Conservation (phyloP, 2,888 invertebrate genomes). For the Amblyjoppa proteus region DNA sequence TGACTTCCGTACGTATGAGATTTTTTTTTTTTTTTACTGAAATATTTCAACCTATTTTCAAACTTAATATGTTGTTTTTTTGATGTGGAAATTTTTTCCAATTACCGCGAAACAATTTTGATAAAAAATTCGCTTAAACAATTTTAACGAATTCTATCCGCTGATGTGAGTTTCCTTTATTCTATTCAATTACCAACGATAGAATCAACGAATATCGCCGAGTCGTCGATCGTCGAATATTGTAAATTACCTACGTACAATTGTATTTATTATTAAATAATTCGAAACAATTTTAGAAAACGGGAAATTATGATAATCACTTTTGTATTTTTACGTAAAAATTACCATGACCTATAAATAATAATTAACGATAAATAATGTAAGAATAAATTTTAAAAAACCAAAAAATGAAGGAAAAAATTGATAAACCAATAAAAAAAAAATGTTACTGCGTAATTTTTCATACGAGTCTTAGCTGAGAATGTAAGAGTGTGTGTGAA, state of each 20-base stretch:
- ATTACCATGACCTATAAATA: conserved; percentile 71
- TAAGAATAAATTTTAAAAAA: conserved; percentile 68
- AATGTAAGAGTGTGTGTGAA: conserved; percentile 63
- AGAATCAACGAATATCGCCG: conserved; percentile 62
- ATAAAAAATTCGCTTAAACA: not conserved
- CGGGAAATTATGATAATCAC: conserved; percentile 79
- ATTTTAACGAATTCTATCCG: conserved; percentile 8
- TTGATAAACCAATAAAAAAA: conserved; percentile 69
- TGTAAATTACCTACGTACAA: conserved; percentile 69
- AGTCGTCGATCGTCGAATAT: conserved; percentile 63
- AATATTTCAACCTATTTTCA: too few relatives aligned
- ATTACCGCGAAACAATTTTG: not conserved
- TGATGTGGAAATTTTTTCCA: not conserved
- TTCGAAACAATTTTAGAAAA: conserved; percentile 68
- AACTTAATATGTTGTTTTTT: not conserved
- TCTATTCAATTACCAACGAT: conserved; percentile 54
- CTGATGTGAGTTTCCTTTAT: conserved; percentile 22
- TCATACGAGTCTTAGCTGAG: conserved; percentile 75
- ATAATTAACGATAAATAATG: conserved; percentile 68
- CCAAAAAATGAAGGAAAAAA: conserved; percentile 62
- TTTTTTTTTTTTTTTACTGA: not conserved
- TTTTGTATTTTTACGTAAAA: conserved; percentile 78
- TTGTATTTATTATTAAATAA: conserved; percentile 65
- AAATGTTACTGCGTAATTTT: conserved; percentile 79
- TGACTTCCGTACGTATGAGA: not conserved